phyloP scores from a whole-genome alignment of 2,888 invertebrate genomes.

The Pyrrhosoma nymphula region DNA sequence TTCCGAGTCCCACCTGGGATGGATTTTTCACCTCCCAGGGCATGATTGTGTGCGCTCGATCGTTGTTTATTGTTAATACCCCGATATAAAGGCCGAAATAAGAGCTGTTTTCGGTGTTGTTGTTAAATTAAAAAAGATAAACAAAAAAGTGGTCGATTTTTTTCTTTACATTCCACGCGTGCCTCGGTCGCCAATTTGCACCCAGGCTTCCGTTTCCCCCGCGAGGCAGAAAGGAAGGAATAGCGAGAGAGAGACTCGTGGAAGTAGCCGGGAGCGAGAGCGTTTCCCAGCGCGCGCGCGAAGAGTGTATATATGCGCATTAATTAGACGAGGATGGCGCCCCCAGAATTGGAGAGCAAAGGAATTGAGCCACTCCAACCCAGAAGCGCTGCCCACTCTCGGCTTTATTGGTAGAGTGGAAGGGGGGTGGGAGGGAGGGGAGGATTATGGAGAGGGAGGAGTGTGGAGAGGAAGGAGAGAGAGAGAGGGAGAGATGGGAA shows the following conservation, averaged over 20 bases:
- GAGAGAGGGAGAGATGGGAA: background rate
- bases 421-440: background rate
- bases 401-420: background rate
- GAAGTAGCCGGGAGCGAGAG: too few species aligned
- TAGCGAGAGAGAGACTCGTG: too few species aligned
- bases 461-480: background rate
- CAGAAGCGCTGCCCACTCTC: background rate
- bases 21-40: too few species aligned
- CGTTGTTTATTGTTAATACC: too few species aligned
- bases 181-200: background rate
- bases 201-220: background rate
- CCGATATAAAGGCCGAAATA: too few species aligned
- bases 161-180: background rate
- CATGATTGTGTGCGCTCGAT: too few species aligned
- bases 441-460: background rate
- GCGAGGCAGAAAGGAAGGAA: too few species aligned
- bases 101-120: too few species aligned
- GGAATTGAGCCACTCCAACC: slow-evolving; percentile 6
- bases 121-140: too few species aligned
- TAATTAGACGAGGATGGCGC: background rate
- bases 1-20: too few species aligned
- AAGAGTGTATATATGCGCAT: background rate
- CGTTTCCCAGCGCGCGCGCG: background rate
- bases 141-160: background rate
- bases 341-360: background rate